A percentile compares a stretch with the other conserved stretches of the same genome.
Evolutionary conservation across 2,797 vertebrate species (phyloP).

Genomic region (Anguilla pacifica): DNA sequence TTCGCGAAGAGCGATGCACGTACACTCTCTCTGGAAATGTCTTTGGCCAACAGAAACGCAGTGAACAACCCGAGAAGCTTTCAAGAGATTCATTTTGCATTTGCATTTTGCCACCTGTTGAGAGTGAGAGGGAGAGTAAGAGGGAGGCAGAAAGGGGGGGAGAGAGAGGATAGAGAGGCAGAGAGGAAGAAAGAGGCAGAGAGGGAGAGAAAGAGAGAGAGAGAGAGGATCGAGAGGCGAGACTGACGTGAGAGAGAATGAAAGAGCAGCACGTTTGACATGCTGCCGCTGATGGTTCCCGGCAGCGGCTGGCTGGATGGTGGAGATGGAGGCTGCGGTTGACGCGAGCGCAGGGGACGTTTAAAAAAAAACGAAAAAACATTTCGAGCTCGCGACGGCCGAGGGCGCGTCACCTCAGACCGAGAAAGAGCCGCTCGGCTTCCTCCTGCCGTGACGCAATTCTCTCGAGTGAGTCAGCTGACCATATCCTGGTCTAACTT

Average conservation of each 20-base stretch:
- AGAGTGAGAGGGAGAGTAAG: too few species aligned
- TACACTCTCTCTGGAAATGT: neutral
- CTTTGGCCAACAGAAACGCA: neutral
- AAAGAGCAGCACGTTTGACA: constrained; percentile 21
- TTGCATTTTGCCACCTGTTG: too few species aligned
- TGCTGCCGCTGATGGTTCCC: constrained; percentile 31
- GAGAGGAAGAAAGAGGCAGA: too few species aligned
- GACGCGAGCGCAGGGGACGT: neutral
- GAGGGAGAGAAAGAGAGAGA: neutral
- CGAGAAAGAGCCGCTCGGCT: neutral
- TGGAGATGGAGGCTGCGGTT: neutral
- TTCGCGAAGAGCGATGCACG: neutral
- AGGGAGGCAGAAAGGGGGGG: too few species aligned
- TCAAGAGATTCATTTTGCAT: neutral
- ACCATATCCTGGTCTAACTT: constrained; percentile 18
- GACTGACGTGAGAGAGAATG: neutral
- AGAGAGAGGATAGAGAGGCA: neutral
- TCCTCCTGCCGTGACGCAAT: constrained; percentile 35
- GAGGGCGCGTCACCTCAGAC: neutral
- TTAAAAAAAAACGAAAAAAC: neutral
- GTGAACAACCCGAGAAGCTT: neutral
- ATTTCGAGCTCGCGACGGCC: neutral
- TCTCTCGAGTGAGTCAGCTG: constrained; percentile 7
- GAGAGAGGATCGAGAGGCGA: neutral
- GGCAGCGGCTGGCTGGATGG: neutral